A percentile compares a stretch with the other conserved stretches of the same genome.
These are phyloP conservation scores for Nasalis larvatus DNA, from an alignment of 2,113 vertebrate genomes.

Conservation along the genomic window DNA sequence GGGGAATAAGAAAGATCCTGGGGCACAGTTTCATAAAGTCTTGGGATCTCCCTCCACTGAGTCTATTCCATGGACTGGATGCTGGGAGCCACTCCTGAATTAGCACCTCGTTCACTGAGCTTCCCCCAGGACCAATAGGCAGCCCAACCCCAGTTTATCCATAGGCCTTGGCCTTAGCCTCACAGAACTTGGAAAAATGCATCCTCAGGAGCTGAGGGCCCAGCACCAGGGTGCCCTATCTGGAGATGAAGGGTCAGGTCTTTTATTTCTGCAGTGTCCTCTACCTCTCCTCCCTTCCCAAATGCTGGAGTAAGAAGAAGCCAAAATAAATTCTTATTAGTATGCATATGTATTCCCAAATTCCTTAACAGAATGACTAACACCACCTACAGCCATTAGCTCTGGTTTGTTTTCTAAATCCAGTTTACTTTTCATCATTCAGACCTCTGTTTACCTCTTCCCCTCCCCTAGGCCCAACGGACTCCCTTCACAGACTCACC, in stretches of 20 bases:
- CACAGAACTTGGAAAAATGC: no score
- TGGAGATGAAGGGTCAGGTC: background rate
- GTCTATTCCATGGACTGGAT: no score
- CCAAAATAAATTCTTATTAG: slow-evolving; percentile 64
- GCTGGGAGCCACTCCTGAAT: background rate
- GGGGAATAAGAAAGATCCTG: background rate
- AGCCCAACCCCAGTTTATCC: background rate
- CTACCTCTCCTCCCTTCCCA: background rate
- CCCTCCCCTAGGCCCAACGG: background rate
- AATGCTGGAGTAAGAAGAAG: slow-evolving; percentile 45
- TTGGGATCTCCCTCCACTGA: background rate
- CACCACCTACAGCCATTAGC: slow-evolving; percentile 75
- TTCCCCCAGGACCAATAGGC: background rate
- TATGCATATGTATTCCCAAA: slow-evolving; percentile 69
- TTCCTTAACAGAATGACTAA: slow-evolving; percentile 70
- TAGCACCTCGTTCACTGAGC: background rate
- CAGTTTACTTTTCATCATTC: slow-evolving; percentile 59
- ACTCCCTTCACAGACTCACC: background rate
- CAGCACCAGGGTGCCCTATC: background rate
- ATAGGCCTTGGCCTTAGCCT: no score
- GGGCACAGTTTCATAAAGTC: background rate
- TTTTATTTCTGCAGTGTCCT: background rate
- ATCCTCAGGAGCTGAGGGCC: background rate
- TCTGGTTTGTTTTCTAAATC: slow-evolving; percentile 74
- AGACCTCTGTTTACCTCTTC: slow-evolving; percentile 32